These are phyloP conservation scores for Linnaemya vulpina DNA, from an alignment of 2,888 invertebrate species.

Conservation along the genomic window DNA sequence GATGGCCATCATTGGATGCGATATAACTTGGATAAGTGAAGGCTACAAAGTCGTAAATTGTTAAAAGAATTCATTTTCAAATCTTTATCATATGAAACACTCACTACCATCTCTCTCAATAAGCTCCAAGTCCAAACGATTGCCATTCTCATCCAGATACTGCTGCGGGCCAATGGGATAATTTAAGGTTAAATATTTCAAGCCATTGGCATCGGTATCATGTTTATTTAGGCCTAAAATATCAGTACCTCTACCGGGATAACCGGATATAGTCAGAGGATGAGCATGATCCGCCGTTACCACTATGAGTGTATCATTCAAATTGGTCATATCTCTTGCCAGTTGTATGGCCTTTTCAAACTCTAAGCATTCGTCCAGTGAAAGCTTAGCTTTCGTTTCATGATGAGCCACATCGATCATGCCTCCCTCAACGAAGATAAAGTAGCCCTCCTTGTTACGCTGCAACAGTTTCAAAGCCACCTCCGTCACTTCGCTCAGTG, in stretches of 20 bases:
- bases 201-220: conserved; percentile 73
- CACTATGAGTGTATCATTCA: conserved; percentile 89
- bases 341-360: conserved; percentile 87
- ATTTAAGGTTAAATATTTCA: neutral
- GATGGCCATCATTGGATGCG: conserved; percentile 85
- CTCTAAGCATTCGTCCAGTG: conserved; percentile 90
- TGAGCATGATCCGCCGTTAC: conserved; percentile 92
- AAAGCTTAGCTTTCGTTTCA: conserved; percentile 86
- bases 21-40: too few species aligned
- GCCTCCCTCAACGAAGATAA: conserved; percentile 86
- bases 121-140: conserved; percentile 2
- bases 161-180: conserved; percentile 12
- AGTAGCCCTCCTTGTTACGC: conserved; percentile 85
- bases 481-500: conserved; percentile 87
- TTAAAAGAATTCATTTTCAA: too few species aligned
- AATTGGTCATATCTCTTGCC: conserved; percentile 85
- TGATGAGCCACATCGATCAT: conserved; percentile 91
- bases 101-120: neutral
- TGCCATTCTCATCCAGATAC: conserved; percentile 1
- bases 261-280: conserved; percentile 86
- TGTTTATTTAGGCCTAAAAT: conserved; percentile 84
- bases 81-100: too few species aligned
- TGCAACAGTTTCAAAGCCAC: conserved; percentile 86
- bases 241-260: conserved; percentile 85
- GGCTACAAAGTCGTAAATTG: too few species aligned